Conservation (phyloP, 1,140 invertebrate genomes). For the Drosophila repleta region DNA sequence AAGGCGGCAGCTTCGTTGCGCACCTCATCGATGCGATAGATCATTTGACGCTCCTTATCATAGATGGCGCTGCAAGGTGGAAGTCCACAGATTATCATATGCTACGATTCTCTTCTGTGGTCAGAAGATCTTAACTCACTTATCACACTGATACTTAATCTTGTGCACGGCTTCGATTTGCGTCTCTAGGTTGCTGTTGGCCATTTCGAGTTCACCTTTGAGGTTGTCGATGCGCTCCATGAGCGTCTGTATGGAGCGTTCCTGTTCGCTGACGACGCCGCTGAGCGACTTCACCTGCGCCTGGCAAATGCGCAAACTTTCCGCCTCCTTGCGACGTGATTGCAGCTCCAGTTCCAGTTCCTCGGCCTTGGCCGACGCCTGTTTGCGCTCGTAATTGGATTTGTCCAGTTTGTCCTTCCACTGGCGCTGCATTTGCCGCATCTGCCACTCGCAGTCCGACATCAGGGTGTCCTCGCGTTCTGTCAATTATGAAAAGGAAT, state of each 20-base stretch:
- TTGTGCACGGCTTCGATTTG: constrained; percentile 85
- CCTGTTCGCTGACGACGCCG: constrained; percentile 86
- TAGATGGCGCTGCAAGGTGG: constrained; percentile 81
- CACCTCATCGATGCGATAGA: constrained; percentile 85
- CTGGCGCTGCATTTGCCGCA: constrained; percentile 87
- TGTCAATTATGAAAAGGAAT: constrained; percentile 40
- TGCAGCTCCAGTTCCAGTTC: constrained; percentile 84
- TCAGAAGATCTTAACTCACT: constrained; percentile 52
- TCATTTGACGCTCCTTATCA: constrained; percentile 85
- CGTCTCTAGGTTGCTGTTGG: constrained; percentile 85
- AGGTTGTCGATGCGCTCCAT: constrained; percentile 86
- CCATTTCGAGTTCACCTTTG: constrained; percentile 83
- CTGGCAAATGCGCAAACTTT: constrained; percentile 86
- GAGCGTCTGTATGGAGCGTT: constrained; percentile 85
- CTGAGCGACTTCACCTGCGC: constrained; percentile 86
- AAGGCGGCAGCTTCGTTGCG: constrained; percentile 86
- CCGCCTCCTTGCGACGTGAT: constrained; percentile 84
- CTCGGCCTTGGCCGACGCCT: constrained; percentile 84
- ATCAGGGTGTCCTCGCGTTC: constrained; percentile 87
- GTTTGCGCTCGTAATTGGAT: constrained; percentile 85
- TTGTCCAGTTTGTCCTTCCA: constrained; percentile 87
- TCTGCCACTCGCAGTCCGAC: constrained; percentile 89
- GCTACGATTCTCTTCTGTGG: too few relatives aligned
- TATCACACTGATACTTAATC: constrained; percentile 83
- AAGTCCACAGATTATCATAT: not conserved